Base-by-base conservation (phyloP, 2,797 vertebrate genomes). In the Yasuhikotakia modesta region DNA sequence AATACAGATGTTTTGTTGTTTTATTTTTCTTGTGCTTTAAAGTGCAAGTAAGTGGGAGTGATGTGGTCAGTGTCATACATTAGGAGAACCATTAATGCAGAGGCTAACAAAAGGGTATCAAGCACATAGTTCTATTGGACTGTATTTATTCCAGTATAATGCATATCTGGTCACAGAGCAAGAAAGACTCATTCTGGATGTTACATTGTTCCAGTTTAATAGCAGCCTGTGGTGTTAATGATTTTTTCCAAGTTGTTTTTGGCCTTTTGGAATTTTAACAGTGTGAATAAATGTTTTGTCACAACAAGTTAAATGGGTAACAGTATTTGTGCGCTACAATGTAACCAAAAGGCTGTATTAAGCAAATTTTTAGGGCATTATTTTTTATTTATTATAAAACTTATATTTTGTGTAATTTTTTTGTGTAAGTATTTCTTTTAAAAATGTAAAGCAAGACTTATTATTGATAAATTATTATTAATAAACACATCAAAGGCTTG, bases 161-260 rank as follows among this genome's bases (percentile, higher is more conserved):
- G 64, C 52, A 60, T 48, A n/a, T 76, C 53, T 35, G 52, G 68
- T 76, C 27, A 76, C 53, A 68, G n/a, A 68, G 43, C 74, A 68
- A 69, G 53, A 68, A 58, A 68, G 64, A 60, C 65, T 16, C 1
- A 8, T 76, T 68, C 27, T 48, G 53, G 4, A 21, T 32, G 55
- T 61, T 76, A 68, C 13, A n/a, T n/a, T 58, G 53, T 50, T 27
- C 74, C 27, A 22, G 19, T 60, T 60, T 60, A 60, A 48, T 48
- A 17, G 2, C 27, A 60, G 65, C 19, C 43, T 50, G 74, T 76
- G 65, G 55, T 46, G 53, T 61, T 68, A 61, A 39, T 58, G 8
- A 43, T 16, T 65, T 64, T 64, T 55, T 73, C 58, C 7, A 32
- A 13, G 63, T 55, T 76, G 6, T 55, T 43, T 67, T 43, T 67